Conservation (phyloP, 2,797 vertebrate species). For the Coendou prehensilis region DNA sequence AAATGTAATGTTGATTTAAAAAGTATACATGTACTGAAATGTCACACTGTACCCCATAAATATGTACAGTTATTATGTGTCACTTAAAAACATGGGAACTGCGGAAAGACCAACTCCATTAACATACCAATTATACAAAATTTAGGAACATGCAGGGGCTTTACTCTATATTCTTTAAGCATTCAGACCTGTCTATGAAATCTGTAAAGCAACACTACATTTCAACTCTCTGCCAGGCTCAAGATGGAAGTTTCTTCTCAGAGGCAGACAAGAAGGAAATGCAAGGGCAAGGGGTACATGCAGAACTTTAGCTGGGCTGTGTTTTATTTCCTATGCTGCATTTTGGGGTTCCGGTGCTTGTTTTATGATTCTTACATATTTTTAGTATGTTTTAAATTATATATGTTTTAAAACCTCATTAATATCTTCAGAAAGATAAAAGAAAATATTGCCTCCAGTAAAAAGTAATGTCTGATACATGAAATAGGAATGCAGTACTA, state of each 20-base stretch:
- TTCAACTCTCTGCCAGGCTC: not conserved
- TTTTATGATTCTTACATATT: not conserved
- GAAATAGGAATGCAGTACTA: conserved; percentile 38
- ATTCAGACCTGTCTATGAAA: not conserved
- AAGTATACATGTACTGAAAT: not conserved
- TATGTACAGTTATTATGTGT: not conserved
- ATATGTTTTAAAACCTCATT: not conserved
- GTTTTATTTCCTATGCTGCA: conserved; percentile 9
- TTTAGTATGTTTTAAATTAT: conserved; percentile 39
- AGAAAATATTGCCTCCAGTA: not conserved
- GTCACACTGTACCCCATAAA: not conserved
- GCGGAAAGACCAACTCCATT: not conserved
- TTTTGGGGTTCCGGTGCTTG: not conserved
- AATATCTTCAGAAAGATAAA: conserved; percentile 46
- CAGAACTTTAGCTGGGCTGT: not conserved
- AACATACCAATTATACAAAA: not conserved
- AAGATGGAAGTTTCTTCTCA: not conserved
- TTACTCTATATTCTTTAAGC: not conserved
- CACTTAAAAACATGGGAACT: not conserved
- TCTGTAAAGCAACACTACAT: not conserved
- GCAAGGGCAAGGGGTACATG: not conserved
- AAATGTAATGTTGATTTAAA: conserved; percentile 18
- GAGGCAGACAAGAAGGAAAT: not conserved
- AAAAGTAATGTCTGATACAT: conserved; percentile 21
- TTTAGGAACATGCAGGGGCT: not conserved